Evolutionary conservation across 1,140 invertebrate genomes (phyloP), one percentile per base, ranked within the genome.

Genomic region (Bradysia coprophila): DNA sequence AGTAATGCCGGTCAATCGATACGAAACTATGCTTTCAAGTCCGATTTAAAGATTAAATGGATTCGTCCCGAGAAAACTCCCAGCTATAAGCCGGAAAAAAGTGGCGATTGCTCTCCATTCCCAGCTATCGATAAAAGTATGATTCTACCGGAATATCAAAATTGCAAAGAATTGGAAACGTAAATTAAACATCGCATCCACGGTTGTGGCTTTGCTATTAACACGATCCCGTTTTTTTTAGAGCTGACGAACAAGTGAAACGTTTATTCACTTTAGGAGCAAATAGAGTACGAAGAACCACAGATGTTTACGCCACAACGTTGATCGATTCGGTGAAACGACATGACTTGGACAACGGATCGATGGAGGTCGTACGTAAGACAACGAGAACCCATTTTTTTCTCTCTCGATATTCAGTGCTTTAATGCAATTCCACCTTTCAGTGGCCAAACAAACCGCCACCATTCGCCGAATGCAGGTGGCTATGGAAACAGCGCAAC

Each of bases 11-110:
- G 13, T 28, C 6, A 8, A 6, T 28, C 13, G 6, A 28, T 13
- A 28, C 24, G 24, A 8, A 28, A 28, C 24, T 28, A 28, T 28
- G 24, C 24, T 8, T 28, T 28, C 13, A 28, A 28, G 13, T 28
- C 24, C 6, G 63, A 71, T 46, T 55, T 72, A 40, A 73, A 72
- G 54, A 73, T 77, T 22, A 70, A 72, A 64, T 78, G 75, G 75
- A 55, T 68, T 10, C 57, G 66, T 22, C 75, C 75, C 2, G 62
- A 65, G 44, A 70, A 70, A 56, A 61, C 73, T 40, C 51, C 66
- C 0, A 66, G 61, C 43, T 56, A 54, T 36, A 57, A 66, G 43
- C 65, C 71, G 2, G 54, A 62, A 46, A 71, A 69, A 51, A 71
- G 65, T 43, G 75, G 76, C 5, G 76, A 78, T 56, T 49, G 67